Percentiles rank a stretch among this genome's conserved stretches.
phyloP scores from a whole-genome alignment of 92 coral and sea anemone genomes.

The Metridium senile region DNA sequence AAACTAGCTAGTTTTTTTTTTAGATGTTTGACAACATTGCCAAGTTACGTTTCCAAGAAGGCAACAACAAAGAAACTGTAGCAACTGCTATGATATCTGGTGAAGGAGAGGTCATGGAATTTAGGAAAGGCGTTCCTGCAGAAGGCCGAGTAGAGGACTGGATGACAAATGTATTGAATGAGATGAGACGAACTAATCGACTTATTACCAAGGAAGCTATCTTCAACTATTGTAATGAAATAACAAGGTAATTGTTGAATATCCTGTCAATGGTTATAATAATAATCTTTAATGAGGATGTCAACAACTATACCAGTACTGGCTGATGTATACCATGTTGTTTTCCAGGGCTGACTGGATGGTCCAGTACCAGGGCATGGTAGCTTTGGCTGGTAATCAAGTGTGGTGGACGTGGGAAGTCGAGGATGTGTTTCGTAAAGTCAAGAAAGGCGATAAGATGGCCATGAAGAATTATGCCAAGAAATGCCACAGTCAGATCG shows the following conservation, averaged over 20 bases:
- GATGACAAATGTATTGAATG: constrained; percentile 99
- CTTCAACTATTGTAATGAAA: constrained; percentile 79
- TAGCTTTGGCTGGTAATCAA: constrained; percentile 94
- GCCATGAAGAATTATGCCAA: constrained; percentile 97
- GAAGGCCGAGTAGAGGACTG: constrained; percentile 99
- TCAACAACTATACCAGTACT: no score
- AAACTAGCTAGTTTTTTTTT: not conserved
- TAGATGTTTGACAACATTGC: constrained; percentile 99
- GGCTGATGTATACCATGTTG: no score
- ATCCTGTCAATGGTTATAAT: no score
- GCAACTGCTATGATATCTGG: constrained; percentile 95
- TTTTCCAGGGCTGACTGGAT: constrained; percentile 85
- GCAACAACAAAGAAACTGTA: constrained; percentile 82
- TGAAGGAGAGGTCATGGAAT: constrained; percentile 95
- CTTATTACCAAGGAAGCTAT: constrained; percentile 98
- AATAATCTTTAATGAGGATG: no score
- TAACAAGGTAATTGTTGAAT: constrained; percentile 74
- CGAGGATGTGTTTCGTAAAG: constrained; percentile 95
- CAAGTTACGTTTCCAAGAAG: constrained; percentile 92
- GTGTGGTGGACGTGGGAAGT: constrained; percentile 99
- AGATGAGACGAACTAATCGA: constrained; percentile 97
- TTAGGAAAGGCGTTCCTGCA: constrained; percentile 91
- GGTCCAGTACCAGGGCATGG: constrained; percentile 94
- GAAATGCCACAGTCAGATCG: constrained; percentile 94
- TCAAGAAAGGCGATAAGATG: constrained; percentile 99